phyloP scores from a whole-genome alignment of 2,113 vertebrate species.

The Brevimyrus niger region DNA sequence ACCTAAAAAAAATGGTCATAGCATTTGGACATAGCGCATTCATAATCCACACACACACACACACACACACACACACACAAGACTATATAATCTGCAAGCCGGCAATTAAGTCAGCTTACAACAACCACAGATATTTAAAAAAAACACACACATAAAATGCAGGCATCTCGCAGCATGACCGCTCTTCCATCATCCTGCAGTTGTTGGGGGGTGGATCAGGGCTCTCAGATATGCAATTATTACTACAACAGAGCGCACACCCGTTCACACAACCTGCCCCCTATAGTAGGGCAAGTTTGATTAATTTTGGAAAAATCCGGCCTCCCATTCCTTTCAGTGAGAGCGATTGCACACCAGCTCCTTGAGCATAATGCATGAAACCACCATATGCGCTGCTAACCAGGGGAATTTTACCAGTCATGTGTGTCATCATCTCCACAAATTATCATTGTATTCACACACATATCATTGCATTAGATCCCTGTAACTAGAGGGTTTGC shows the following conservation, averaged over 20 bases:
- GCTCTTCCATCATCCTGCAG: not conserved
- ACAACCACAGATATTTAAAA: not conserved
- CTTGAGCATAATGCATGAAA: not conserved
- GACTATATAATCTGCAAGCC: not conserved
- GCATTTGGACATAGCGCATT: too few species aligned
- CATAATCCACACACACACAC: too few species aligned
- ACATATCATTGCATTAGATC: not conserved
- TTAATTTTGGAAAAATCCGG: not conserved
- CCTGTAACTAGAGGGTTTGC: not conserved
- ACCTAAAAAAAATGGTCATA: too few species aligned
- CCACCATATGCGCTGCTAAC: not conserved
- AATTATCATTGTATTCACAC: not conserved
- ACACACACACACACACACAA: not conserved
- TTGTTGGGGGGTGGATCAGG: not conserved
- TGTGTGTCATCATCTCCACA: not conserved
- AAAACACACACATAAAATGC: not conserved
- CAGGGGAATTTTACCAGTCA: not conserved
- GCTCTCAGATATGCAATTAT: not conserved
- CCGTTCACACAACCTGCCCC: not conserved
- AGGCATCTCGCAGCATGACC: not conserved
- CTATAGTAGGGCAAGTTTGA: not conserved
- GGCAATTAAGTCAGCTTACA: not conserved
- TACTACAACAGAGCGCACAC: not conserved
- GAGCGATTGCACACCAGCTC: not conserved
- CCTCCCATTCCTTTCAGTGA: not conserved